Percentiles rank a stretch among this genome's conserved stretches.
Evolutionary conservation across 1,140 invertebrate genomes (phyloP).

Genomic region (Eurosta solidaginis): DNA sequence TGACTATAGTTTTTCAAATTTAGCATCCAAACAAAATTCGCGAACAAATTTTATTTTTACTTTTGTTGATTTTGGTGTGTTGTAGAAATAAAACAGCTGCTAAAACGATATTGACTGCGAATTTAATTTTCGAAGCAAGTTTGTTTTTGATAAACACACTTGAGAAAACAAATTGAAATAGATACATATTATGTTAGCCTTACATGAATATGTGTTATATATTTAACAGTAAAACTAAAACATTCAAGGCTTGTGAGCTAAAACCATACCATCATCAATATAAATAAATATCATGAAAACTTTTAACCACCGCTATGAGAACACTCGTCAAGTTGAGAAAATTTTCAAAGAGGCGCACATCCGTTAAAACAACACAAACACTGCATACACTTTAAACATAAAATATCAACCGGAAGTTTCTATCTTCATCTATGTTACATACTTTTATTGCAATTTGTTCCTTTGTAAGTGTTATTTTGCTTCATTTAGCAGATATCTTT

Average conservation of each 20-base stretch:
- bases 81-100: background rate
- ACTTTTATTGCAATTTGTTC: background rate
- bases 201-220: too few species aligned
- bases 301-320: background rate
- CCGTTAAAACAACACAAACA: background rate
- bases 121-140: slow-evolving; percentile 11
- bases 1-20: background rate
- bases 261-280: background rate
- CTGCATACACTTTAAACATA: background rate
- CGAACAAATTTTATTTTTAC: background rate
- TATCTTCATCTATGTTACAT: background rate
- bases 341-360: slow-evolving; percentile 12
- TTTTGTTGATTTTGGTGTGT: background rate
- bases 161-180: background rate
- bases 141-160: slow-evolving; percentile 15
- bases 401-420: background rate
- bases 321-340: background rate
- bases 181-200: background rate
- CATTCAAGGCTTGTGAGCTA: background rate
- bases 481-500: too few species aligned
- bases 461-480: too few species aligned
- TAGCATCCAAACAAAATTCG: background rate
- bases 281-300: background rate
- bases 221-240: background rate
- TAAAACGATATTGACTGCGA: background rate